Conservation (phyloP, 2,113 vertebrate species). For the Onychostruthus taczanowskii region DNA sequence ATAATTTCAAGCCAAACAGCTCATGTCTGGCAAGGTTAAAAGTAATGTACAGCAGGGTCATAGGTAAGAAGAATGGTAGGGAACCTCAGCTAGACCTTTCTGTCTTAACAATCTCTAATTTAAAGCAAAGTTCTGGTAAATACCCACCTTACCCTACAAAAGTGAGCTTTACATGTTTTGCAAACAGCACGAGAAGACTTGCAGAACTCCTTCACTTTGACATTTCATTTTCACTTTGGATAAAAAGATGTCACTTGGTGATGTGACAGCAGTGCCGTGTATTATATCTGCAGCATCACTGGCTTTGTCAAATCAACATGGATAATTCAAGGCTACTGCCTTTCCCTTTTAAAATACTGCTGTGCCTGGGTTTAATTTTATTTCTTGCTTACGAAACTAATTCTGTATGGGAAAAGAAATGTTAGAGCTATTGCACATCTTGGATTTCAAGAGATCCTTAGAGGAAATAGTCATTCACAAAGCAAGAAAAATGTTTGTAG, state of each 20-base stretch:
- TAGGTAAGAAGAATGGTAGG: background rate
- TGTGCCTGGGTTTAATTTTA: constrained; percentile 26
- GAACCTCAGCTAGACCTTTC: background rate
- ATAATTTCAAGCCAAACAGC: background rate
- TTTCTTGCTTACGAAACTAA: constrained; percentile 28
- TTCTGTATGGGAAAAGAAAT: background rate
- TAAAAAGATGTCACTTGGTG: constrained; percentile 54
- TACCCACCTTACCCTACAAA: background rate
- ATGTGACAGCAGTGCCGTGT: constrained; percentile 19
- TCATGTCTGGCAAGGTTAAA: background rate
- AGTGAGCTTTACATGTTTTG: constrained; percentile 25
- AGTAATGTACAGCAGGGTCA: background rate
- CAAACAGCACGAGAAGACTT: constrained; percentile 22
- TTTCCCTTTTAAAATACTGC: constrained; percentile 24
- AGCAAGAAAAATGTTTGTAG: background rate
- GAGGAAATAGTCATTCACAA: background rate
- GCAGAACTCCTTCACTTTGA: constrained; percentile 32
- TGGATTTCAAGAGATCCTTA: constrained; percentile 21
- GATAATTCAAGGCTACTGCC: constrained; percentile 57
- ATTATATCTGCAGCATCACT: constrained; percentile 43
- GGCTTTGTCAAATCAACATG: constrained; percentile 36
- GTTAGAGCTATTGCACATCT: background rate
- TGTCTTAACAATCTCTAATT: background rate
- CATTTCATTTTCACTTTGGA: constrained; percentile 63
- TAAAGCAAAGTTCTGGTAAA: constrained; percentile 30